Evolutionary conservation across 1,140 invertebrate genomes (phyloP), one percentile per base, ranked within the genome.

Genomic region (Cheumatopsyche charites): DNA sequence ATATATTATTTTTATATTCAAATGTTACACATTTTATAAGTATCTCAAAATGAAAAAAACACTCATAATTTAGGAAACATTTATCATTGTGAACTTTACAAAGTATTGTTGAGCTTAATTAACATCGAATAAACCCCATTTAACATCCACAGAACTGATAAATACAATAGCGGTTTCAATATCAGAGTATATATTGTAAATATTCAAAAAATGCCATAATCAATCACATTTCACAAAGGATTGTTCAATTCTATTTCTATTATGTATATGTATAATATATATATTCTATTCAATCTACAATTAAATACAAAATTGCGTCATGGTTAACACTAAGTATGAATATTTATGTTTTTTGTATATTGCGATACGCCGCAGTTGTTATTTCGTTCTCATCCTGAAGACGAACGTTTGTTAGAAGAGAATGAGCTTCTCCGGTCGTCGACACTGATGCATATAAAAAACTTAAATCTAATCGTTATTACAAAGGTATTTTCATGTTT

Each of bases 401-500:
- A 36, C 29, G 29, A 36, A 36, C 9, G n/a, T n/a, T 4, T 36
- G 9, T 36, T 36, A 36, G n/a, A 36, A 36, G 29, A 58, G 55
- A 58, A 23, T n/a, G 23, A n/a, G n/a, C n/a, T n/a, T n/a, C 23
- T 58, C 55, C 13, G n/a, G n/a, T n/a, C 29, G 9, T 36, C 13
- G 55, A 58, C 23, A 23, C 23, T 25, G 23, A 63, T 63, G 15
- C 15, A 66, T 58, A 42, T 52, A 62, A 67, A 67, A 62, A 71
- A 71, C 61, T 66, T 68, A 68, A 52, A 13, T n/a, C 63, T 67
- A 66, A n/a, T 26, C 52, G n/a, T 68, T 12, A 52, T 67, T 71
- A 63, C 11, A 29, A 62, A 36, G 29, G 61, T 70, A 70, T 42
- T 70, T 41, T 58, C 52, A 61, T 42, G 12, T 42, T 12, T 47